A percentile compares a stretch with the other conserved stretches of the same genome.
Conservation (phyloP, 2,113 vertebrate species). For the Eonycteris spelaea region DNA sequence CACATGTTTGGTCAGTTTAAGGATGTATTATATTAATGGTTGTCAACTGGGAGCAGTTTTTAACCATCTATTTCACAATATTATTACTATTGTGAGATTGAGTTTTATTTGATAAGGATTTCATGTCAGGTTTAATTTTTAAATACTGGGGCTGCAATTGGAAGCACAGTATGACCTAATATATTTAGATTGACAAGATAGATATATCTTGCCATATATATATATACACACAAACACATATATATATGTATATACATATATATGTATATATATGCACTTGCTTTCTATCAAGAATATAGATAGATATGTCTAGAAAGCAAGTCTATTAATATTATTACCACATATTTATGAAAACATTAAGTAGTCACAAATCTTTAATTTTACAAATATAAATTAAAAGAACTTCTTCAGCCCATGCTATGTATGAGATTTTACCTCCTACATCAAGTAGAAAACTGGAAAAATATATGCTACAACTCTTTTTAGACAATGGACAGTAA, state of each 20-base stretch:
- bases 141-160: neutral
- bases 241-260: neutral
- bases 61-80: neutral
- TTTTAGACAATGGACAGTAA: neutral
- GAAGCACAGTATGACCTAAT: neutral
- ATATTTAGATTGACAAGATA: neutral
- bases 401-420: neutral
- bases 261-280: neutral
- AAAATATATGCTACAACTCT: neutral
- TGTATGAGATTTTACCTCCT: neutral
- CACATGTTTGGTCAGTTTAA: neutral
- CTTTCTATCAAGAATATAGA: neutral
- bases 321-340: neutral
- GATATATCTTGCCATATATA: neutral
- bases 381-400: neutral
- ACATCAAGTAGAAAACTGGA: neutral
- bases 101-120: neutral
- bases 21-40: neutral
- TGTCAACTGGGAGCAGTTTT: neutral
- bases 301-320: neutral
- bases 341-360: neutral
- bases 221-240: neutral
- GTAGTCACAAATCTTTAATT: neutral
- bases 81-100: neutral
- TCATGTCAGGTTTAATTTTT: neutral